Percentiles rank a stretch among this genome's conserved stretches.
These are phyloP conservation scores for Danio rerio DNA, from an alignment of 2,113 vertebrate species.

Conservation along the genomic window GRCz12tu NC_133198.1:33845001-33845500, in stretches of 20 bases:
- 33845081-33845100: too few relatives aligned
- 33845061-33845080: too few relatives aligned
- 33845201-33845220: too few relatives aligned
- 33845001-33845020: too few relatives aligned
- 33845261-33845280: not conserved
- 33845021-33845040: too few relatives aligned
- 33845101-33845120: too few relatives aligned
- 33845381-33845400: not conserved
- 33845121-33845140: too few relatives aligned
- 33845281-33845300: not conserved
- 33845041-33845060: too few relatives aligned
- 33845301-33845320: not conserved
- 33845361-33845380: not conserved
- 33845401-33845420: constrained; percentile 11
- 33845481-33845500: constrained; percentile 57
- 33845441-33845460: constrained; percentile 36
- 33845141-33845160: too few relatives aligned
- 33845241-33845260: not conserved
- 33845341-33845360: not conserved
- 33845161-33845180: too few relatives aligned
- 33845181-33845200: too few relatives aligned
- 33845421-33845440: constrained; percentile 9
- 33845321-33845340: not conserved
- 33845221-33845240: not conserved
- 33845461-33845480: constrained; percentile 61